Evolutionary conservation across 2,113 vertebrate genomes (phyloP), one percentile per base, ranked within the genome.

Genomic region (Phylloscopus trochiloides): DNA sequence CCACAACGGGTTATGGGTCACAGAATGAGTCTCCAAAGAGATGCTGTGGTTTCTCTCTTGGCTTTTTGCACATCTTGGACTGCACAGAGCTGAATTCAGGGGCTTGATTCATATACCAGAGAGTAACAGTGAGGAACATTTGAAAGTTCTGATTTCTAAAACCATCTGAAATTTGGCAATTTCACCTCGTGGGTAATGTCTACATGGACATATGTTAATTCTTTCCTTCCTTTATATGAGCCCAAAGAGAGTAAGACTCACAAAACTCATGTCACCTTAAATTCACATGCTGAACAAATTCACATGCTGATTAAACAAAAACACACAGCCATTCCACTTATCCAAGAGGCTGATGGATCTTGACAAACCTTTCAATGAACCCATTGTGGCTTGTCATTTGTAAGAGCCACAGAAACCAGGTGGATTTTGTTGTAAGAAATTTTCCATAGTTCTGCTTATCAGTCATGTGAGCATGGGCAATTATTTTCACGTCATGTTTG

Each of bases 361-460:
- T 57, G 48, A 88, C 67, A 94, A 88, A 92, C 57, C 28, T 86
- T 88, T 80, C 81, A 52, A 6, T 67, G 78, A 94, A 71, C 55
- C 40, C 50, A 24, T 61, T 3, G 1, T 6, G 5, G 54, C 55
- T 90, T 88, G 54, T 83, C 19, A 32, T 86, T 68, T 74, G 51
- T 34, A 74, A 73, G 63, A 96, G 67, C 36, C 72, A 63, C 68
- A 77, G 86, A 92, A 95, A 86, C 86, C 79, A 81, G 82, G 88
- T 92, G 92, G 95, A 92, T 96, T 96, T 94, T 81, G 75, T 92
- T 86, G 82, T 77, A 55, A 93, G 79, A 75, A 50, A 54, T 95
- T 93, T 96, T 96, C 94, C 90, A 75, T 94, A 72, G 90, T 90
- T 92, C 92, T 86, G 58, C 96, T 97, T 97, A 96, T 97, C 96